A percentile compares a stretch with the other conserved stretches of the same genome.
phyloP scores from a whole-genome alignment of 2,888 invertebrate species.

The Alitta virens region DNA sequence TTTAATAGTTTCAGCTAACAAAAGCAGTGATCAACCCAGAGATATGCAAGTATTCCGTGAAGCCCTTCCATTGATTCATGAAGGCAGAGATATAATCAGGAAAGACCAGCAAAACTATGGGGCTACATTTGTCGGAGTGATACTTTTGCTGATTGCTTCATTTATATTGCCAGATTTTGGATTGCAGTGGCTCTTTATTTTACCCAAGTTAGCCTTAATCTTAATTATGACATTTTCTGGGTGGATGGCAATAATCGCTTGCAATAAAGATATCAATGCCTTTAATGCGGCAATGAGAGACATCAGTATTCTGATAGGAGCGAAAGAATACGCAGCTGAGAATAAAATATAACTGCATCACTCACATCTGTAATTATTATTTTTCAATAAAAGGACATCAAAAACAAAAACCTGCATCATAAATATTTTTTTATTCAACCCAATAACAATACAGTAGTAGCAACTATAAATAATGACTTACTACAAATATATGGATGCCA shows the following conservation, averaged over 20 bases:
- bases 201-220: neutral
- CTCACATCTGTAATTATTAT: no score
- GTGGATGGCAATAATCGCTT: slow-evolving; percentile 18
- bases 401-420: no score
- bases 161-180: neutral
- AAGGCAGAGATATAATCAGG: neutral
- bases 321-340: neutral
- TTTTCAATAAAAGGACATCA: no score
- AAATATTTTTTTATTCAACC: no score
- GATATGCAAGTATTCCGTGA: no score
- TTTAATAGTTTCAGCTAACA: no score
- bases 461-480: no score
- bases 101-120: slow-evolving; percentile 9
- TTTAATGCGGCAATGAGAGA: slow-evolving; percentile 21
- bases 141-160: slow-evolving; percentile 14
- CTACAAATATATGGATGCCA: no score
- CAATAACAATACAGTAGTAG: no score
- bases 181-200: no score
- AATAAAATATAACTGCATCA: no score
- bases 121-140: slow-evolving; percentile 1
- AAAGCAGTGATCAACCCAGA: no score
- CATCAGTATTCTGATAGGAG: slow-evolving; percentile 19
- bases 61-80: neutral
- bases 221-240: slow-evolving; percentile 12
- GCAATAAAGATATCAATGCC: slow-evolving; percentile 15